phyloP scores from a whole-genome alignment of 2,888 invertebrate species.

The Oxycera nigricornis region DNA sequence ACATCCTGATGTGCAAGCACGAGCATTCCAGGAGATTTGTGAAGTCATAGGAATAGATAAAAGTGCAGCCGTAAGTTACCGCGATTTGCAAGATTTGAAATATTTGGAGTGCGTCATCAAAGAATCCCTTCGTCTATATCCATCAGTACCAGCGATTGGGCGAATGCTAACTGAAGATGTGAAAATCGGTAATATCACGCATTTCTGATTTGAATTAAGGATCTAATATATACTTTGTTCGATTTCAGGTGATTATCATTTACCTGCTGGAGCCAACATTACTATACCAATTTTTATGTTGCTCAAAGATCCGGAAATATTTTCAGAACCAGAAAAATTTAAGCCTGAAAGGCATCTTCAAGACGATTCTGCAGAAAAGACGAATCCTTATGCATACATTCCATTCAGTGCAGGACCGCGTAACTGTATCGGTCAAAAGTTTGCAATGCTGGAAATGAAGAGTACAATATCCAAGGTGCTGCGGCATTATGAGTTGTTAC shows the following conservation, averaged over 20 bases:
- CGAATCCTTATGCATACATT: slow-evolving; percentile 52
- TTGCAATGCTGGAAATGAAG: slow-evolving; percentile 56
- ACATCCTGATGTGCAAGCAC: slow-evolving; percentile 54
- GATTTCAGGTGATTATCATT: slow-evolving; percentile 51
- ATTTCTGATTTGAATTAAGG: neutral
- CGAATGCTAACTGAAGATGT: slow-evolving; percentile 65
- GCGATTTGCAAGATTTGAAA: slow-evolving; percentile 52
- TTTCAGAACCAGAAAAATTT: slow-evolving; percentile 54
- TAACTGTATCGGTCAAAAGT: slow-evolving; percentile 61
- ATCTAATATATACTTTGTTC: neutral
- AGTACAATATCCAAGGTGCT: slow-evolving; percentile 54
- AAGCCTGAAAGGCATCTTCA: slow-evolving; percentile 59
- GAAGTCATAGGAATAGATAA: slow-evolving; percentile 51
- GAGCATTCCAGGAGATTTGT: slow-evolving; percentile 53
- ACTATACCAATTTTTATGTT: slow-evolving; percentile 56
- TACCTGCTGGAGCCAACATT: slow-evolving; percentile 56
- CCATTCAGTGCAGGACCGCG: slow-evolving; percentile 64
- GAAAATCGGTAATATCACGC: slow-evolving; percentile 63
- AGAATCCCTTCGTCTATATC: slow-evolving; percentile 70
- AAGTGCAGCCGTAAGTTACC: slow-evolving; percentile 47
- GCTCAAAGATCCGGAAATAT: slow-evolving; percentile 53
- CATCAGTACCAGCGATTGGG: slow-evolving; percentile 70
- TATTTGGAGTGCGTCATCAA: slow-evolving; percentile 71
- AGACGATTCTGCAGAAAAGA: slow-evolving; percentile 57
- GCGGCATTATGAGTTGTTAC: slow-evolving; percentile 53